Percentiles rank a stretch among this genome's conserved stretches.
phyloP scores from a whole-genome alignment of 2,113 vertebrate genomes.

The Odocoileus virginianus region DNA sequence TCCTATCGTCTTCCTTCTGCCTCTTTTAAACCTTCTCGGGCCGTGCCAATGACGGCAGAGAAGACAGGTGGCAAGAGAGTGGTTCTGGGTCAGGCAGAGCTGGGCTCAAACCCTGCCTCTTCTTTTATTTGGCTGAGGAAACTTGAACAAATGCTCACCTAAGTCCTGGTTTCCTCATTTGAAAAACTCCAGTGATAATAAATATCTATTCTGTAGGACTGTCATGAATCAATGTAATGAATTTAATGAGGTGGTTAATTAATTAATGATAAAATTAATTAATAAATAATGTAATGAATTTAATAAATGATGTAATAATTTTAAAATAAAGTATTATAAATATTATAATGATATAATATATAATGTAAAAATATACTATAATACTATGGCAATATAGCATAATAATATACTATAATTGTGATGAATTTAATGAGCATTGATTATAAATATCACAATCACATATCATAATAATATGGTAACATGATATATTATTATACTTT shows the following conservation, averaged over 20 bases:
- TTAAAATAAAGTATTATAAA: neutral
- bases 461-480: neutral
- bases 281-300: neutral
- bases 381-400: neutral
- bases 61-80: neutral
- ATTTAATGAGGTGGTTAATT: neutral
- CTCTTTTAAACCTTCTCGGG: neutral
- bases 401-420: neutral
- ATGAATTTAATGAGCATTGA: neutral
- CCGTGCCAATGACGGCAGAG: neutral
- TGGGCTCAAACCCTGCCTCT: neutral
- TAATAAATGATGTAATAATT: neutral
- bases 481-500: neutral
- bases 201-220: neutral
- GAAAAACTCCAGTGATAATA: neutral
- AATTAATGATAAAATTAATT: neutral
- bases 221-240: neutral
- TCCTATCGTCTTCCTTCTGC: neutral
- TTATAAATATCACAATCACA: neutral
- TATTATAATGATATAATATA: neutral
- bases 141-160: neutral
- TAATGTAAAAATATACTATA: neutral
- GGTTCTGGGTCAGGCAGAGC: neutral
- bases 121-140: neutral
- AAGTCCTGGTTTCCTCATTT: neutral